A percentile compares a stretch with the other conserved stretches of the same genome.
These are phyloP conservation scores for Amblyornis subalaris DNA, from an alignment of 2,113 vertebrate genomes.

Conservation along the genomic window DNA sequence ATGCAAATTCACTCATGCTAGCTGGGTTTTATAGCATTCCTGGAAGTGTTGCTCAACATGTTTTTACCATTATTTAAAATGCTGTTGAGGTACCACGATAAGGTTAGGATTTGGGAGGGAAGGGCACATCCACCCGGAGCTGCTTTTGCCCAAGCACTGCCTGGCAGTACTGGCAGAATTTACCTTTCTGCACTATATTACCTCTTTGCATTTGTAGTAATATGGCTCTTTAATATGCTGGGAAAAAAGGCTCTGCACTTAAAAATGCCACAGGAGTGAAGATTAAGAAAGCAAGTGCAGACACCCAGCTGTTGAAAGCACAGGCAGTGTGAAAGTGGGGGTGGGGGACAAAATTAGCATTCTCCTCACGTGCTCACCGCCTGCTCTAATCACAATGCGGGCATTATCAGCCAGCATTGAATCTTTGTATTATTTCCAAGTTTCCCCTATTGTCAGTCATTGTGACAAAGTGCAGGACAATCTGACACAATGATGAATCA, in stretches of 20 bases:
- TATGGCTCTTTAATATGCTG: background rate
- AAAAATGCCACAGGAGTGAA: slow-evolving; percentile 19
- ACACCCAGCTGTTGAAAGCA: slow-evolving; percentile 34
- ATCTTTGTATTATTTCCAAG: slow-evolving; percentile 84
- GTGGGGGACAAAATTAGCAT: slow-evolving; percentile 53
- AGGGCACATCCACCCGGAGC: background rate
- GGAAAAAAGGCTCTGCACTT: background rate
- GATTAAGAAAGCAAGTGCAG: slow-evolving; percentile 12
- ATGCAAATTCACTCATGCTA: background rate
- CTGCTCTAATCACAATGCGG: slow-evolving; percentile 80
- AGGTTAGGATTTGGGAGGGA: background rate
- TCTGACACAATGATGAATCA: slow-evolving; percentile 96
- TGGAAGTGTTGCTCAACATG: background rate
- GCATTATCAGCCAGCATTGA: slow-evolving; percentile 80
- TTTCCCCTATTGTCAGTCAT: slow-evolving; percentile 87
- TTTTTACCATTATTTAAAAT: background rate
- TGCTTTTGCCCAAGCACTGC: background rate
- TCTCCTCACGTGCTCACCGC: slow-evolving; percentile 60
- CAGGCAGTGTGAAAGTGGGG: slow-evolving; percentile 24
- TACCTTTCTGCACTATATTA: background rate
- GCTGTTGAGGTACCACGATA: background rate
- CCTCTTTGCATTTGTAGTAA: background rate
- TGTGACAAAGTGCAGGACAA: slow-evolving; percentile 89
- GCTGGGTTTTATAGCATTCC: background rate
- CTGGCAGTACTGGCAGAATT: accelerated